A percentile compares a stretch with the other conserved stretches of the same genome.
phyloP scores from a whole-genome alignment of 2,113 vertebrate species.

The Nothoprocta perdicaria region DNA sequence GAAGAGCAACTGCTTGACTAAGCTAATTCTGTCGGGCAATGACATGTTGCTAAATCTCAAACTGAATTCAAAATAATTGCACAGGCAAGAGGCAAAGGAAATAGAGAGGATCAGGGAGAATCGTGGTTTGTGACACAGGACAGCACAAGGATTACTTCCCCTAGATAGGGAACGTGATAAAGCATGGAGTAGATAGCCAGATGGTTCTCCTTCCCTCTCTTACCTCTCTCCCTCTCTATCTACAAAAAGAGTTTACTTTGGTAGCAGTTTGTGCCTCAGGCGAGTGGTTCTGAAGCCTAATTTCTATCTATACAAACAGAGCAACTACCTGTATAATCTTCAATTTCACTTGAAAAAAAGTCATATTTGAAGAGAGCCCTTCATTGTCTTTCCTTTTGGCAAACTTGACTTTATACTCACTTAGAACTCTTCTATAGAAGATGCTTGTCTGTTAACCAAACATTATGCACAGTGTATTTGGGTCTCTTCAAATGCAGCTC shows the following conservation, averaged over 20 bases:
- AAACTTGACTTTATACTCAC: neutral
- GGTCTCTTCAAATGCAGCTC: neutral
- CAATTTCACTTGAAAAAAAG: neutral
- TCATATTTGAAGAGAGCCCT: neutral
- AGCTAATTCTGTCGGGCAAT: neutral
- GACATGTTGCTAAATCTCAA: neutral
- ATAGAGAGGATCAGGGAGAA: neutral
- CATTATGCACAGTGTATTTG: fast-evolving
- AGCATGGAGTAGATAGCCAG: neutral
- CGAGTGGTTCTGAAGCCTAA: neutral
- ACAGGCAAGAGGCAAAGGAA: neutral
- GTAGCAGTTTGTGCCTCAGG: neutral
- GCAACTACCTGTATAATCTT: neutral
- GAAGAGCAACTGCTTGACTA: neutral
- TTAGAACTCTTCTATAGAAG: neutral
- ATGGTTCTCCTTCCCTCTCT: neutral
- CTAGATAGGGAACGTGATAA: neutral
- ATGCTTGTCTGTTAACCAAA: neutral
- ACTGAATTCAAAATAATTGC: neutral
- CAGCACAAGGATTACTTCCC: neutral
- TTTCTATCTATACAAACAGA: neutral
- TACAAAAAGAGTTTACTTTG: neutral
- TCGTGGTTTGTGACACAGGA: neutral
- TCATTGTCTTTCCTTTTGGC: neutral
- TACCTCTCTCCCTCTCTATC: neutral